A percentile compares a stretch with the other conserved stretches of the same genome.
These are phyloP conservation scores for Helleia helle DNA, from an alignment of 2,888 invertebrate genomes.

Conservation along the genomic window DNA sequence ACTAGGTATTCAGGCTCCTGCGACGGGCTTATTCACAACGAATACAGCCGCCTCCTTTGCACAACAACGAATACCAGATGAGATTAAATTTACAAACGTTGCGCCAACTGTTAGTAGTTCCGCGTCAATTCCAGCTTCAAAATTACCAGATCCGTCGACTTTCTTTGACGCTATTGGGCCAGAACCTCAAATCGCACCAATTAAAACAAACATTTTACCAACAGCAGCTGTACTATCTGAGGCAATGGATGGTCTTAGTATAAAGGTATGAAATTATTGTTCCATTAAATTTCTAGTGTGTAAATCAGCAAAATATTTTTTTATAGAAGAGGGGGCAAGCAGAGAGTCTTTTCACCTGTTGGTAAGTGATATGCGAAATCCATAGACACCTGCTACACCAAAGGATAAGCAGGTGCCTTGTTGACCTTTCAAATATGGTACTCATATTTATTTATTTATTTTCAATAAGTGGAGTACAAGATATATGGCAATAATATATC, in stretches of 20 bases:
- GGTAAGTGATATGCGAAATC: too few relatives aligned
- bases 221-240: slow-evolving; percentile 41
- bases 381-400: too few relatives aligned
- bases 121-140: slow-evolving; percentile 47
- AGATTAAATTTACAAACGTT: slow-evolving; percentile 43
- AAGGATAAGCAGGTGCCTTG: too few relatives aligned
- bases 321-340: too few relatives aligned
- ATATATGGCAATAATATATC: too few relatives aligned
- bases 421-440: too few relatives aligned
- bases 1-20: slow-evolving; percentile 15
- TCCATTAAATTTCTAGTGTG: not conserved
- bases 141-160: slow-evolving; percentile 62
- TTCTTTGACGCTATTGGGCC: slow-evolving; percentile 67
- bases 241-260: slow-evolving; percentile 50
- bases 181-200: slow-evolving; percentile 41
- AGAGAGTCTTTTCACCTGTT: too few relatives aligned
- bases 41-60: slow-evolving; percentile 43
- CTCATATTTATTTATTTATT: too few relatives aligned
- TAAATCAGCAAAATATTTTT: too few relatives aligned
- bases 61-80: slow-evolving; percentile 37
- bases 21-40: slow-evolving; percentile 36
- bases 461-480: too few relatives aligned
- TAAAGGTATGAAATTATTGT: slow-evolving; percentile 36
- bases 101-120: slow-evolving; percentile 50
- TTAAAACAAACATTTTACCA: slow-evolving; percentile 36